These are phyloP conservation scores for Rattus rattus DNA, from an alignment of 2,113 vertebrate species.

Conservation along the genomic window DNA sequence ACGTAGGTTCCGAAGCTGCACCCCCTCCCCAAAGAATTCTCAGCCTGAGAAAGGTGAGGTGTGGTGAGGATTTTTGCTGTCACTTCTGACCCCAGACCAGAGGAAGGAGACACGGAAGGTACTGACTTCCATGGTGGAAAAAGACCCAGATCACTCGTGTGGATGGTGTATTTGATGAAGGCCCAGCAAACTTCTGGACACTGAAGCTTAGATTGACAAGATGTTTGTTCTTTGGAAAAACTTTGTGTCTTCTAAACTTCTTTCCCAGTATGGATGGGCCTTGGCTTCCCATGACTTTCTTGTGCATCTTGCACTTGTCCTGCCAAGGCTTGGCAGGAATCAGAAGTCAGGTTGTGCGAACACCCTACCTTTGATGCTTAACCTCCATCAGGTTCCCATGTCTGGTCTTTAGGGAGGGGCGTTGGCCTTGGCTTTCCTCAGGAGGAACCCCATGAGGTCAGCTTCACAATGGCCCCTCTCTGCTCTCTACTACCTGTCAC, in stretches of 20 bases:
- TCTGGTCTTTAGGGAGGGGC: no score
- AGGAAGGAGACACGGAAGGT: not conserved
- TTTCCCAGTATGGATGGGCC: fast-evolving
- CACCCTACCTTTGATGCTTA: no score
- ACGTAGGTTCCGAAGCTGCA: not conserved
- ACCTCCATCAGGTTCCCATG: not conserved
- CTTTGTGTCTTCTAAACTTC: no score
- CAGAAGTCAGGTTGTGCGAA: not conserved
- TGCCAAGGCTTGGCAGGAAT: not conserved
- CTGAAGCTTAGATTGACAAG: not conserved
- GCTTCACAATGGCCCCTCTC: not conserved
- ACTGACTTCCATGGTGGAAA: fast-evolving
- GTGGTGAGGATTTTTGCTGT: not conserved
- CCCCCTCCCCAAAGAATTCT: no score
- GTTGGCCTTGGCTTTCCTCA: not conserved
- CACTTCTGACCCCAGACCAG: not conserved
- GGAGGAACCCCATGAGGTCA: not conserved
- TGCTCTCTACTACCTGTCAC: not conserved
- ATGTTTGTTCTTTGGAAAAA: not conserved
- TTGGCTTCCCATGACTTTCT: not conserved
- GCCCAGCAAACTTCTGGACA: not conserved
- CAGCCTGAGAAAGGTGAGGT: no score
- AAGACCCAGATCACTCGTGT: not conserved
- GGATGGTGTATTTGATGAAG: no score
- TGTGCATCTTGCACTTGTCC: not conserved